Percentiles rank a stretch among this genome's conserved stretches.
Conservation (phyloP, 2,797 vertebrate genomes). For the Melanotaenia pygmaea region DNA sequence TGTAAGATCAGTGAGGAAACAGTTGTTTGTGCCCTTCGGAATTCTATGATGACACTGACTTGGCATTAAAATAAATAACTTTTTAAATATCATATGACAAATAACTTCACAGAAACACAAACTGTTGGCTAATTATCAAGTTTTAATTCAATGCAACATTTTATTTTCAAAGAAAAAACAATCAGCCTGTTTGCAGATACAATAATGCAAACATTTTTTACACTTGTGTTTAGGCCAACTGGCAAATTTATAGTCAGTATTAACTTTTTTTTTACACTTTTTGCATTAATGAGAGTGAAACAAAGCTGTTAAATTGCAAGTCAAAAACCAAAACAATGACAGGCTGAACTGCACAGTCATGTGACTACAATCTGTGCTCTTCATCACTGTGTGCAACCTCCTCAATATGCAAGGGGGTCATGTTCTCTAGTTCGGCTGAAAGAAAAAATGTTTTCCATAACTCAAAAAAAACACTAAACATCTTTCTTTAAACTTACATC, state of each 20-base stretch:
- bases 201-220: neutral
- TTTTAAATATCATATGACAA: neutral
- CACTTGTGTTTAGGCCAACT: neutral
- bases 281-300: neutral
- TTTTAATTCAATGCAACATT: conserved; percentile 1
- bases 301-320: neutral
- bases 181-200: neutral
- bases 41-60: conserved; percentile 1
- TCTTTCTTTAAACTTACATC: neutral
- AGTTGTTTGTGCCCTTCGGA: neutral
- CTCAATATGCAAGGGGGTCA: conserved; percentile 1
- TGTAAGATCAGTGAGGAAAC: neutral
- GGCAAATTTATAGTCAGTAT: conserved; percentile 7
- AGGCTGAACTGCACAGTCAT: neutral
- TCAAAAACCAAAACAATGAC: neutral
- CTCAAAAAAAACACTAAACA: neutral
- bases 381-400: conserved; percentile 1
- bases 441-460: neutral
- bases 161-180: neutral
- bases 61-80: neutral
- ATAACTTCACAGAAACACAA: neutral
- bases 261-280: neutral
- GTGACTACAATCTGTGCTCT: neutral
- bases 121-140: neutral
- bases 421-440: neutral